Evolutionary conservation across 2,113 vertebrate species (phyloP).

Genomic region (Corythoichthys haematopterus): DNA sequence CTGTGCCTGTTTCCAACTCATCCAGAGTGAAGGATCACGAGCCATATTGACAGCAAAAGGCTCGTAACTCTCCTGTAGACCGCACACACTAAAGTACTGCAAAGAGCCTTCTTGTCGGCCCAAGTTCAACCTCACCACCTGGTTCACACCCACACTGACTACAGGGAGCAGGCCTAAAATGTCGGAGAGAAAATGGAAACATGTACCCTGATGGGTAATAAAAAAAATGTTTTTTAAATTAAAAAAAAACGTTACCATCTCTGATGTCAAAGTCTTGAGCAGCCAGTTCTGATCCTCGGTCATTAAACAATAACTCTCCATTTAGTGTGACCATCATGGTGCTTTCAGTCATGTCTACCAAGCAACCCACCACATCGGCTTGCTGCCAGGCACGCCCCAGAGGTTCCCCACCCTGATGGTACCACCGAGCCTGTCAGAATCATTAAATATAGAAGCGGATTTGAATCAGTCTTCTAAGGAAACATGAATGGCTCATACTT

Average conservation of each 20-base stretch:
- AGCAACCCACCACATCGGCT: conserved; percentile 87
- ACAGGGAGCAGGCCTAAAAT: conserved; percentile 84
- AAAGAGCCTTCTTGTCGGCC: conserved; percentile 81
- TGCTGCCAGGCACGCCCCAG: conserved; percentile 84
- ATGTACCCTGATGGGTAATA: not conserved
- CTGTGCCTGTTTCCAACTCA: conserved; percentile 86
- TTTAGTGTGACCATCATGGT: conserved; percentile 94
- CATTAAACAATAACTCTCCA: conserved; percentile 86
- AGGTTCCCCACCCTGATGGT: conserved; percentile 84
- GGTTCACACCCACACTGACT: conserved; percentile 83
- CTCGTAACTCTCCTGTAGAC: conserved; percentile 88
- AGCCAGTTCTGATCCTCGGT: conserved; percentile 85
- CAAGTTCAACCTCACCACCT: conserved; percentile 86
- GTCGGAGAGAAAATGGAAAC: not conserved
- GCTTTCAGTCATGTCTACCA: conserved; percentile 84
- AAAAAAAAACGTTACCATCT: conserved; percentile 71
- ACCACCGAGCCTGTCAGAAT: conserved; percentile 79
- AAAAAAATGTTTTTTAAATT: no score
- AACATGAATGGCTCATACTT: not conserved
- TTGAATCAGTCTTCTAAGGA: not conserved
- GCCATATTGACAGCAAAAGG: conserved; percentile 90
- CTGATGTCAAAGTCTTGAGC: conserved; percentile 85
- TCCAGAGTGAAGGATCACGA: conserved; percentile 86
- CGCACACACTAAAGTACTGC: conserved; percentile 86
- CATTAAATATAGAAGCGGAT: not conserved